phyloP scores from a whole-genome alignment of 2,113 vertebrate species.

The Lophura nycthemera region DNA sequence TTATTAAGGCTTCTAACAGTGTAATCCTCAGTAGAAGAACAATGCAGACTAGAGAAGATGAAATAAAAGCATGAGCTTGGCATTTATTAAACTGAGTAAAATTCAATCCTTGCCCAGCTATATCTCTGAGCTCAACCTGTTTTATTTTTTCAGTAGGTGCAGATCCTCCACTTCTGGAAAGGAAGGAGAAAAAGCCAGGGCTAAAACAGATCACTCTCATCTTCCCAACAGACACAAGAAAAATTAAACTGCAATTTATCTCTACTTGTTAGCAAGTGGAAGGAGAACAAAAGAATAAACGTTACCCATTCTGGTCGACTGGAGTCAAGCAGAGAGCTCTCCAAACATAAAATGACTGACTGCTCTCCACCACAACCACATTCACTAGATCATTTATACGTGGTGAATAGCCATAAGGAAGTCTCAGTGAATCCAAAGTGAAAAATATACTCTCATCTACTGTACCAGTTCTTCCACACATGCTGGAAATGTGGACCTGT shows the following conservation, averaged over 20 bases:
- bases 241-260: neutral
- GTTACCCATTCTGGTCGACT: constrained; percentile 73
- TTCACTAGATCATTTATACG: constrained; percentile 82
- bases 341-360: constrained; percentile 90
- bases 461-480: constrained; percentile 84
- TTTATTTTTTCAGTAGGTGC: neutral
- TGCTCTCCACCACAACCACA: constrained; percentile 91
- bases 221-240: neutral
- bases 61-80: neutral
- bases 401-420: constrained; percentile 85
- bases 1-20: neutral
- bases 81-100: neutral
- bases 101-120: neutral
- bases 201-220: neutral
- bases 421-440: constrained; percentile 85
- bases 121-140: neutral
- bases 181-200: neutral
- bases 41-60: neutral
- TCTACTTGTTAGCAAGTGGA: neutral
- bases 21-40: neutral
- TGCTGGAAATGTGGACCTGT: constrained; percentile 85
- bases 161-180: neutral
- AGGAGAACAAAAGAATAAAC: neutral
- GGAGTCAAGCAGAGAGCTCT: constrained; percentile 92
- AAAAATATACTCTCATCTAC: constrained; percentile 90